Evolutionary conservation across 2,113 vertebrate species (phyloP), one percentile per base, ranked within the genome.

Genomic region (Chamaea fasciata): DNA sequence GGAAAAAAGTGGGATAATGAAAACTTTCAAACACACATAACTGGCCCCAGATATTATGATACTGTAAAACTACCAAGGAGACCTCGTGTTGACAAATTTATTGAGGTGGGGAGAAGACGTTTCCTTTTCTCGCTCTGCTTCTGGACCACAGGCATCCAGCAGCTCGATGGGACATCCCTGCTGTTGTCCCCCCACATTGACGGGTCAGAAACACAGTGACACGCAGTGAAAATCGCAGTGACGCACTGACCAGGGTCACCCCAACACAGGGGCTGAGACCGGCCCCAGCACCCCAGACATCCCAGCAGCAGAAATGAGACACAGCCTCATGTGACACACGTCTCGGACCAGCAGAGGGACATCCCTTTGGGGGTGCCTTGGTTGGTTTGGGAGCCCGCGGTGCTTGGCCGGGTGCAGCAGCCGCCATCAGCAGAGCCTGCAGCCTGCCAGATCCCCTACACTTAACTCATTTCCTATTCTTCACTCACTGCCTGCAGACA

Each of bases 401-500:
- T 11, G 76, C 67, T 60, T 39, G 41, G 70, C 83, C 6, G 2
- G 4, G 63, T n/a, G 68, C 76, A 77, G 90, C 92, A 86, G 64
- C 78, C 0, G 3, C 78, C 33, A 27, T 31, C 75, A 52, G 76
- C 83, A 86, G 31, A 76, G 60, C 62, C 90, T n/a, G 68, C 76
- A 92, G 92, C 86, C 78, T 79, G 73, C 77, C 90, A 88, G 87
- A 96, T 78, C 84, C 85, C 90, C 76, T 65, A 23, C 80, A 64
- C 57, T 87, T 92, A 53, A 88, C 81, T 83, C 76, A 94, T 95
- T 73, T 90, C 70, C 88, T 71, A 84, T 90, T 91, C 88, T 89
- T 47, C 26, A 68, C 79, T 81, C 79, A 80, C 89, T 46, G 95
- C 90, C 90, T 92, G 85, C 94, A 96, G 94, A 95, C 95, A 96